phyloP scores from a whole-genome alignment of 2,113 vertebrate species.

The Megalops atlanticus region DNA sequence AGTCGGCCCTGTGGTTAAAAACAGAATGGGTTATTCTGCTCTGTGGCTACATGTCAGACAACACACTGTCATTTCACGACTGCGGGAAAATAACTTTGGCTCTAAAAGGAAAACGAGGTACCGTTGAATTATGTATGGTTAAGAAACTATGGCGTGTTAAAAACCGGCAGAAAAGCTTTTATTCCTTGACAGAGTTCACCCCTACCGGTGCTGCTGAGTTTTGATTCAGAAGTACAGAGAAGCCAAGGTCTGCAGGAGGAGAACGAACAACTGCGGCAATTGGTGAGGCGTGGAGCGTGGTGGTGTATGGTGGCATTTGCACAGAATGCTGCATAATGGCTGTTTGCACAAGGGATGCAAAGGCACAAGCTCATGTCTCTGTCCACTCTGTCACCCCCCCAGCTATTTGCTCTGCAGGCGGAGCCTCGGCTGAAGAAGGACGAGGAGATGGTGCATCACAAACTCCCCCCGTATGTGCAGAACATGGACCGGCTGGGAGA shows the following conservation, averaged over 20 bases:
- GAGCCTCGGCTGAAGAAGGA: slow-evolving; percentile 76
- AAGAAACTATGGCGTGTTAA: not conserved
- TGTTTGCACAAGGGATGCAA: not conserved
- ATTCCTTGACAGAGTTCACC: slow-evolving; percentile 81
- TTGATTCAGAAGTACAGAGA: slow-evolving; percentile 88
- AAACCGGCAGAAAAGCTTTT: slow-evolving; percentile 5
- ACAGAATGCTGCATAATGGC: not conserved
- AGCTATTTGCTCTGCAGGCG: slow-evolving; percentile 91
- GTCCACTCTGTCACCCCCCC: slow-evolving; percentile 26
- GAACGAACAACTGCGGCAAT: slow-evolving; percentile 86
- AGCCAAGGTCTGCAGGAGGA: slow-evolving; percentile 81
- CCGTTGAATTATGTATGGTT: not conserved
- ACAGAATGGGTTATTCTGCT: not conserved
- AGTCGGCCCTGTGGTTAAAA: not conserved
- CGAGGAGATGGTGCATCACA: slow-evolving; percentile 80
- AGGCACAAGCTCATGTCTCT: not conserved
- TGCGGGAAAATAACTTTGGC: not conserved
- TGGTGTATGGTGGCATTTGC: not conserved
- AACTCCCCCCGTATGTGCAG: slow-evolving; percentile 87
- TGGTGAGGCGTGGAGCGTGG: slow-evolving; percentile 64
- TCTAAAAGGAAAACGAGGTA: not conserved
- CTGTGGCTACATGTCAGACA: not conserved
- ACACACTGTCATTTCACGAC: not conserved
- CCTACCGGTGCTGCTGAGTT: slow-evolving; percentile 89
- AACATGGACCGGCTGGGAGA: slow-evolving; percentile 96